A percentile compares a stretch with the other conserved stretches of the same genome.
Conservation (phyloP, 1,140 invertebrate species). For the Drosophila miranda region DNA sequence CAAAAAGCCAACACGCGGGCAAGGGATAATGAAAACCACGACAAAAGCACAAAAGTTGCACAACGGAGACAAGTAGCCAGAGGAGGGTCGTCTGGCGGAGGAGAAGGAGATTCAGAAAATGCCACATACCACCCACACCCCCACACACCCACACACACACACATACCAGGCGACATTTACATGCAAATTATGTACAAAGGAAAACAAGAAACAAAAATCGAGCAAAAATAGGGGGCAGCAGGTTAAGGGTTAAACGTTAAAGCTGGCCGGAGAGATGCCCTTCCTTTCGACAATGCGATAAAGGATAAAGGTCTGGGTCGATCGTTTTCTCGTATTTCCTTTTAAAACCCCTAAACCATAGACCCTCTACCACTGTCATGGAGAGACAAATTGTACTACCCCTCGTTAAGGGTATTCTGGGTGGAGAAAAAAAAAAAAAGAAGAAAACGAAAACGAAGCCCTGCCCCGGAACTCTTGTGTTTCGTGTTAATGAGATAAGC, state of each 20-base stretch:
- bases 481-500: slow-evolving; percentile 74
- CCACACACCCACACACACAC: slow-evolving; percentile 11
- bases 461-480: slow-evolving; percentile 54
- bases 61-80: slow-evolving; percentile 36
- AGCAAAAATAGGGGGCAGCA: neutral
- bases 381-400: neutral
- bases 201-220: slow-evolving; percentile 14
- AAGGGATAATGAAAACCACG: slow-evolving; percentile 74
- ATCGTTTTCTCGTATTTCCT: too few relatives aligned
- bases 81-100: neutral
- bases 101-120: slow-evolving; percentile 1
- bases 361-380: too few relatives aligned
- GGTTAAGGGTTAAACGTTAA: neutral
- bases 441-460: slow-evolving; percentile 8
- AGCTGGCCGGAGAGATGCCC: neutral
- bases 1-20: slow-evolving; percentile 59
- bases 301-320: too few relatives aligned
- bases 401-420: slow-evolving; percentile 13
- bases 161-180: slow-evolving; percentile 14
- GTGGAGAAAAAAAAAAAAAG: neutral
- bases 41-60: slow-evolving; percentile 73
- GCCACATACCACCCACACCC: slow-evolving; percentile 2
- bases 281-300: neutral
- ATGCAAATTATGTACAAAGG: slow-evolving; percentile 37
- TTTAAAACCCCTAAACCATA: too few relatives aligned